A percentile compares a stretch with the other conserved stretches of the same genome.
Evolutionary conservation across 2,113 vertebrate species (phyloP).

Genomic region (Etia nguti): DNA sequence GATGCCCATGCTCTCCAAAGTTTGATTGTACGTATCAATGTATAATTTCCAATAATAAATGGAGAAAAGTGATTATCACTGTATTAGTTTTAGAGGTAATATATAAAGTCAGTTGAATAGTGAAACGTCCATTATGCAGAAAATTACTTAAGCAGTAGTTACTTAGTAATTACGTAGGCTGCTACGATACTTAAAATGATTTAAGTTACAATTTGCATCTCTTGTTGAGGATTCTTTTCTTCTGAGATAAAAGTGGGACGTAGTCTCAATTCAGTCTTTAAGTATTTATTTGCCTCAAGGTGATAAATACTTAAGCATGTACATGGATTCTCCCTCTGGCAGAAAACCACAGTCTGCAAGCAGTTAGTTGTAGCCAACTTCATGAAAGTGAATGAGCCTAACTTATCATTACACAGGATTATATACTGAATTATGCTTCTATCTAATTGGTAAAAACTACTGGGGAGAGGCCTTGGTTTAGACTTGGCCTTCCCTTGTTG

Average conservation of each 20-base stretch:
- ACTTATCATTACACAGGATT: neutral
- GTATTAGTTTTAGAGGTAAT: neutral
- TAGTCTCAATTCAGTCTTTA: neutral
- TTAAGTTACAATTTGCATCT: accelerated
- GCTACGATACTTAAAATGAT: neutral
- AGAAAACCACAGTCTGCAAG: neutral
- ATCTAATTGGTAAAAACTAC: neutral
- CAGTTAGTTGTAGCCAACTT: neutral
- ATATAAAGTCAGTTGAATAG: neutral
- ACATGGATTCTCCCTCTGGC: neutral
- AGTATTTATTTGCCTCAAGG: neutral
- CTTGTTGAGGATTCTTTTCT: neutral
- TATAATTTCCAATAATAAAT: neutral
- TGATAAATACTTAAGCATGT: neutral
- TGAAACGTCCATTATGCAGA: neutral
- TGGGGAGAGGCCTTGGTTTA: neutral
- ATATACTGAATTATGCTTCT: neutral
- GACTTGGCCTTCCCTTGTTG: neutral
- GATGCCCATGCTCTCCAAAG: neutral
- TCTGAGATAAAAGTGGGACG: neutral
- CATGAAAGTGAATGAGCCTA: neutral
- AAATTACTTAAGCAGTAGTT: neutral
- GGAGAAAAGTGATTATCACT: neutral
- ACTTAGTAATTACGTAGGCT: neutral
- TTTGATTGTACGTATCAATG: accelerated